phyloP scores from a whole-genome alignment of 2,888 invertebrate genomes.

The Priocnemis perturbator region DNA sequence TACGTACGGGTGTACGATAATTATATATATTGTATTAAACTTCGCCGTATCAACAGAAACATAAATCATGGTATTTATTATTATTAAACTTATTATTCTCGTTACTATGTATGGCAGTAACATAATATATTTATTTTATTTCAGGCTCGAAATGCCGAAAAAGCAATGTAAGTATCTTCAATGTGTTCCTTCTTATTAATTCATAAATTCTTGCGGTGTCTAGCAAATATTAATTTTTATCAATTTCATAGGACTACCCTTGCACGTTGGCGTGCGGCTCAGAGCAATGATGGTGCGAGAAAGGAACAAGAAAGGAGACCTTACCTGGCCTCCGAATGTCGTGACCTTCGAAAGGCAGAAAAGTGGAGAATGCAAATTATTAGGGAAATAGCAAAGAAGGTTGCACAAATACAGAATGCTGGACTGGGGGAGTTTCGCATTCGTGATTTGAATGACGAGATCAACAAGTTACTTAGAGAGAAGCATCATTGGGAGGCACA shows the following conservation, averaged over 20 bases:
- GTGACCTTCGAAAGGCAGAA: conserved; percentile 93
- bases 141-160: conserved; percentile 84
- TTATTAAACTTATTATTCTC: background rate
- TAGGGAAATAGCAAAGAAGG: conserved; percentile 97
- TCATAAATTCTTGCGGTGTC: conserved; percentile 9
- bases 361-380: conserved; percentile 98
- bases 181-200: background rate
- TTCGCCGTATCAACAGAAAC: too few relatives aligned
- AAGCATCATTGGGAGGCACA: conserved; percentile 99
- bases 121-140: conserved; percentile 42
- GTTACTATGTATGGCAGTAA: background rate
- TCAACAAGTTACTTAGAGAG: conserved; percentile 96
- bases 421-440: conserved; percentile 99
- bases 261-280: conserved; percentile 98
- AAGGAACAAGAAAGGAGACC: conserved; percentile 91
- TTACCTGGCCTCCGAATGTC: conserved; percentile 96
- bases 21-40: too few relatives aligned
- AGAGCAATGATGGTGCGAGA: conserved; percentile 90
- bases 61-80: too few relatives aligned
- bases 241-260: conserved; percentile 89
- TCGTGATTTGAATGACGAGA: conserved; percentile 98
- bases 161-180: conserved; percentile 80
- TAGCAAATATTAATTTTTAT: conserved; percentile 8
- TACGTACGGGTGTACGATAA: too few relatives aligned
- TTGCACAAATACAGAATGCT: conserved; percentile 99